Conservation (phyloP, 1,140 invertebrate genomes). For the Ditylenchus dipsaci region DNA sequence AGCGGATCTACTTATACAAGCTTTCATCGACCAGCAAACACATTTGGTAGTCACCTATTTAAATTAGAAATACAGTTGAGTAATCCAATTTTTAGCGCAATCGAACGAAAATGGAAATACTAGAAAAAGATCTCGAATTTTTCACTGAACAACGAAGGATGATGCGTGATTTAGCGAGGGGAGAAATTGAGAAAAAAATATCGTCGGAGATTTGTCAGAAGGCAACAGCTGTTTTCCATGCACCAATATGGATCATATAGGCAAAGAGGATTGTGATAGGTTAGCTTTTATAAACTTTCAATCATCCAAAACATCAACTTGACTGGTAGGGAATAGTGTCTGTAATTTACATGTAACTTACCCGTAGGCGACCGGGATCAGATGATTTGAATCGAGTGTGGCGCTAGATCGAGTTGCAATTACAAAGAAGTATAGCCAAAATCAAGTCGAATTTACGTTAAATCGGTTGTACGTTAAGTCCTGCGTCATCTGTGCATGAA, state of each 20-base stretch:
- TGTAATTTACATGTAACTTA: too few relatives aligned
- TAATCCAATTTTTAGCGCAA: background rate
- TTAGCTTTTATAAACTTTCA: too few relatives aligned
- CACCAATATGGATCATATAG: background rate
- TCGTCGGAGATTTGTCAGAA: background rate
- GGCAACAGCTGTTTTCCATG: background rate
- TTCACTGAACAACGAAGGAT: conserved; percentile 7
- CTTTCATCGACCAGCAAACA: conserved; percentile 1
- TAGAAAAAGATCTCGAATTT: conserved; percentile 7
- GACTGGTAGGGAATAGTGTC: too few relatives aligned
- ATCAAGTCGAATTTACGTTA: too few relatives aligned
- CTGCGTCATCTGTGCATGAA: too few relatives aligned
- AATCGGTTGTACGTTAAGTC: too few relatives aligned
- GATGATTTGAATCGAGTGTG: too few relatives aligned
- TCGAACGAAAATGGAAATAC: conserved; percentile 1
- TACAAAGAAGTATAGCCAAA: too few relatives aligned
- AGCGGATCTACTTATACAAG: conserved; percentile 13
- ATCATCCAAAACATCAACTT: too few relatives aligned
- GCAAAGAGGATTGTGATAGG: too few relatives aligned
- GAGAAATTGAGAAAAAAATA: background rate
- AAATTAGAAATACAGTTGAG: background rate
- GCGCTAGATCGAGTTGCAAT: too few relatives aligned
- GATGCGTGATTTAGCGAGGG: background rate
- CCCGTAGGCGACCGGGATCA: too few relatives aligned
- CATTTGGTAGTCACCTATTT: background rate